These are phyloP conservation scores for Poeciliopsis occidentalis DNA, from an alignment of 2,113 vertebrate species.

Conservation along the genomic window DNA sequence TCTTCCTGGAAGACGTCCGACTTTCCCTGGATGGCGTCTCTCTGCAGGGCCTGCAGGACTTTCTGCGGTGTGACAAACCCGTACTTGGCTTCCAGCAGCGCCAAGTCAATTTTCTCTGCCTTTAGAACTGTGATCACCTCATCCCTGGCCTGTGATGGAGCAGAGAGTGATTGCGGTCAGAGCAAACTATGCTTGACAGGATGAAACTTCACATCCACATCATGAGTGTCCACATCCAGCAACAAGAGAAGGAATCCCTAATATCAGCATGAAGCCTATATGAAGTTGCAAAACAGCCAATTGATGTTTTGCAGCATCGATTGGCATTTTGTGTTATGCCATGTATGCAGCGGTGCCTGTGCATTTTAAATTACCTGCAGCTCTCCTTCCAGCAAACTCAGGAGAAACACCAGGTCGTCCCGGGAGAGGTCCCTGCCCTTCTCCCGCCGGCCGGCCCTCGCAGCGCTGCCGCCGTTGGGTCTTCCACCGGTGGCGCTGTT, in stretches of 20 bases:
- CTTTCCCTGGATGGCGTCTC: conserved; percentile 91
- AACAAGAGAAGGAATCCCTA: not conserved
- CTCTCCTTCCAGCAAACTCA: conserved; percentile 96
- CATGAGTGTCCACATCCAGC: not conserved
- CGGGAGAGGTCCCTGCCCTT: conserved; percentile 89
- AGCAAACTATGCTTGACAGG: not conserved
- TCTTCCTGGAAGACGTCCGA: conserved; percentile 85
- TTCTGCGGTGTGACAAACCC: conserved; percentile 93
- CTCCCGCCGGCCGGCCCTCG: conserved; percentile 59
- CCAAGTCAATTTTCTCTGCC: conserved; percentile 94
- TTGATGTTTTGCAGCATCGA: no score
- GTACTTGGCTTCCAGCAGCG: conserved; percentile 93
- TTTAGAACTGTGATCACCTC: conserved; percentile 96
- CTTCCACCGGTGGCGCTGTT: conserved; percentile 51
- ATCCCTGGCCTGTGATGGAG: conserved; percentile 87
- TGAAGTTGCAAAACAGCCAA: not conserved
- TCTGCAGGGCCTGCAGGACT: conserved; percentile 92
- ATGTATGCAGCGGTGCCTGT: conserved; percentile 19
- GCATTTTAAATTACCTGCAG: conserved; percentile 85
- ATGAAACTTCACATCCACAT: not conserved
- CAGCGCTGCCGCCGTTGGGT: not conserved
- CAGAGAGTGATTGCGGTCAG: not conserved
- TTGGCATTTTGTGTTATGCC: not conserved
- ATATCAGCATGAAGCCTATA: not conserved
- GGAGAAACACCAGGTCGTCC: conserved; percentile 93